A percentile compares a stretch with the other conserved stretches of the same genome.
phyloP scores from a whole-genome alignment of 2,113 vertebrate genomes.

The Erpornis zantholeuca region DNA sequence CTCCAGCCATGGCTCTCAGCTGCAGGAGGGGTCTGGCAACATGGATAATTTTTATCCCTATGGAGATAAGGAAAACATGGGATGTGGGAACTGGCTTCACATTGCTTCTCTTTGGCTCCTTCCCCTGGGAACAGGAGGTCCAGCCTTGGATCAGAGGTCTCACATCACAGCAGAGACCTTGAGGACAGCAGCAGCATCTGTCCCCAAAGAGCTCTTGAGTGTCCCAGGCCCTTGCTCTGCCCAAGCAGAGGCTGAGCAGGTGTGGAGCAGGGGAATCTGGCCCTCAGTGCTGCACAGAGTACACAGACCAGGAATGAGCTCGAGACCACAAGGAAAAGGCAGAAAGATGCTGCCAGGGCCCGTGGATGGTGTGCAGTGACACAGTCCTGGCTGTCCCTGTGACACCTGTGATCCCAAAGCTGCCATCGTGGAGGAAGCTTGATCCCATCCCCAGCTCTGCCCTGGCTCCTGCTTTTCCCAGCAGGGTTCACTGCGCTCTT shows the following conservation, averaged over 20 bases:
- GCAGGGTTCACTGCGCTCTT: background rate
- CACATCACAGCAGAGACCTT: background rate
- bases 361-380: background rate
- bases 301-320: background rate
- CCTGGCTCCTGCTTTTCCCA: background rate
- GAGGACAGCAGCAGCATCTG: background rate
- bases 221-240: background rate
- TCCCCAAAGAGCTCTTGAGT: background rate
- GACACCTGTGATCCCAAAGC: background rate
- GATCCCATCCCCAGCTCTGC: background rate
- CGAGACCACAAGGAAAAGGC: background rate
- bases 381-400: background rate
- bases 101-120: background rate
- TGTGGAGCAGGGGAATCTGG: background rate
- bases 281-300: background rate
- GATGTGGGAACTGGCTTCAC: background rate
- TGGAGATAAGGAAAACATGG: background rate
- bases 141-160: background rate
- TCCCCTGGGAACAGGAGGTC: background rate
- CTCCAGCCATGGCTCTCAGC: background rate
- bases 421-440: accelerated
- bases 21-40: background rate
- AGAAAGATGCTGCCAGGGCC: background rate
- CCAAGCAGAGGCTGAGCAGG: background rate
- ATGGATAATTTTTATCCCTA: background rate